Percentiles rank a stretch among this genome's conserved stretches.
phyloP scores from a whole-genome alignment of 2,113 vertebrate species.

The Albula goreensis region DNA sequence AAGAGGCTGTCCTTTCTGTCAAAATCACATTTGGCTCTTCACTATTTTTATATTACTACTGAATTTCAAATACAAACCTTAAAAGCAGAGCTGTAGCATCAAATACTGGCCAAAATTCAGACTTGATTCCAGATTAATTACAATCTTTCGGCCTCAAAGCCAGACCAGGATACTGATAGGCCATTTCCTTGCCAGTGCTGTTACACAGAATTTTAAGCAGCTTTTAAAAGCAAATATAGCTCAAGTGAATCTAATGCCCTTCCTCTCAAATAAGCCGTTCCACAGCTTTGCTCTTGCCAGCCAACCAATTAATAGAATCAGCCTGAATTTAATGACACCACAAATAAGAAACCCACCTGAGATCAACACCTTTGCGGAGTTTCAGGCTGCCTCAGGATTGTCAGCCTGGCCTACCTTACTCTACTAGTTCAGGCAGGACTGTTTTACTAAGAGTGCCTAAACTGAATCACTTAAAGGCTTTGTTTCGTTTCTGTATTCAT shows the following conservation, averaged over 20 bases:
- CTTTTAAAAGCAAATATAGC: constrained; percentile 12
- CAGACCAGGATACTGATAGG: neutral
- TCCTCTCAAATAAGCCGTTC: neutral
- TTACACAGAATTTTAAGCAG: neutral
- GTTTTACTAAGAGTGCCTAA: neutral
- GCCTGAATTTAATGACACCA: neutral
- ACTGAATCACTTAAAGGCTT: too few species aligned
- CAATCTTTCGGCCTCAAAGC: neutral
- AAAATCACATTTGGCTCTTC: too few species aligned
- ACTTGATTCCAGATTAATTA: constrained; percentile 22
- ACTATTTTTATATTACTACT: too few species aligned
- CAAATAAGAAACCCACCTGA: neutral
- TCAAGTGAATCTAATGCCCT: neutral
- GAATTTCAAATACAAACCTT: too few species aligned
- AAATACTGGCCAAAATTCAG: neutral
- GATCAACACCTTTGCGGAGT: neutral
- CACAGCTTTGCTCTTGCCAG: neutral
- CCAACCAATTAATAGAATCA: constrained; percentile 8
- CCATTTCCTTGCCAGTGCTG: neutral
- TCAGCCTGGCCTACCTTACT: neutral
- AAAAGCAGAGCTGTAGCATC: neutral
- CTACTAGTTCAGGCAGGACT: neutral
- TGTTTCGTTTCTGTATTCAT: too few species aligned
- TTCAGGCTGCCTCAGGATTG: neutral
- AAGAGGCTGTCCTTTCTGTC: neutral